Conservation (phyloP, 2,888 invertebrate genomes). For the Cryptocephalus moraei region DNA sequence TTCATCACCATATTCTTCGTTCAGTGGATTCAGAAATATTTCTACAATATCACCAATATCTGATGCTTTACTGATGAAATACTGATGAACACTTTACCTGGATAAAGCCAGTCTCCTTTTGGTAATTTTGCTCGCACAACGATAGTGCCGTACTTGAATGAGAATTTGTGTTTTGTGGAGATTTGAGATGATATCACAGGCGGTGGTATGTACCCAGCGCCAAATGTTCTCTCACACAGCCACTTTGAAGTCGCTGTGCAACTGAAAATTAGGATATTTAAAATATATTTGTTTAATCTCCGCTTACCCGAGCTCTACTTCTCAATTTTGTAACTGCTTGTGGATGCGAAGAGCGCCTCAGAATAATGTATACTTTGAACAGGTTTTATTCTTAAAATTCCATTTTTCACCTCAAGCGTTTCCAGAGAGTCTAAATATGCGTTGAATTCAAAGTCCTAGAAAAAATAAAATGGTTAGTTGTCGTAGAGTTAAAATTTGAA, state of each 20-base stretch:
- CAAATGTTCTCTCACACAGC: too few species aligned
- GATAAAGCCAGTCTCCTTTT: slow-evolving; percentile 67
- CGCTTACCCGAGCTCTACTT: too few species aligned
- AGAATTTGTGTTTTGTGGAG: slow-evolving; percentile 50
- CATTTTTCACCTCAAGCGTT: slow-evolving; percentile 43
- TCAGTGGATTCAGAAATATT: slow-evolving; percentile 53
- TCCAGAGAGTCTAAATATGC: slow-evolving; percentile 49
- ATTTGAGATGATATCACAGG: slow-evolving; percentile 57
- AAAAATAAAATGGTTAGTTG: slow-evolving; percentile 3
- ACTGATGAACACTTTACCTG: slow-evolving; percentile 46
- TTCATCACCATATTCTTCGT: slow-evolving; percentile 48
- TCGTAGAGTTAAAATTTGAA: too few species aligned
- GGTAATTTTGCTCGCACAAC: slow-evolving; percentile 63
- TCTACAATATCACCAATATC: slow-evolving; percentile 36
- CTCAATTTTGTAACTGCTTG: too few species aligned
- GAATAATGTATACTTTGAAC: slow-evolving; percentile 29
- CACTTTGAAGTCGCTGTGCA: too few species aligned
- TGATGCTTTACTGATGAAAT: too few species aligned
- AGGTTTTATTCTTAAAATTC: slow-evolving; percentile 52
- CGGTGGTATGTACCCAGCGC: slow-evolving; percentile 50
- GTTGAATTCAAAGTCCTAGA: slow-evolving; percentile 61
- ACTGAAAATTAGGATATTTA: too few species aligned
- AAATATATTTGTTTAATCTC: too few species aligned
- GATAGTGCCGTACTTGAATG: slow-evolving; percentile 59
- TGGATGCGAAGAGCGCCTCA: too few species aligned